A percentile compares a stretch with the other conserved stretches of the same genome.
Evolutionary conservation across 2,888 invertebrate species (phyloP).

Genomic region (Sympetrum striolatum): DNA sequence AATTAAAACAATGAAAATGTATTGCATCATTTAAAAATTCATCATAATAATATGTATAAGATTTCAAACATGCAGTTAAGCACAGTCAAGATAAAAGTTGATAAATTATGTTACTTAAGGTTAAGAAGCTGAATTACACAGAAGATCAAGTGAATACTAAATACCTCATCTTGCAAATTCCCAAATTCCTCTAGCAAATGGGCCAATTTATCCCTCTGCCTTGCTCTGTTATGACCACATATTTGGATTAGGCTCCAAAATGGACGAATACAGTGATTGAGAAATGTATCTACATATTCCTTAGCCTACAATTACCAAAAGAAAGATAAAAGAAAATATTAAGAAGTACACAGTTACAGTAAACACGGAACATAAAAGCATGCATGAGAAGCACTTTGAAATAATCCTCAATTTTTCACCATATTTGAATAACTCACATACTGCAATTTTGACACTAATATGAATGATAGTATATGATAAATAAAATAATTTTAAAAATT

Average conservation of each 20-base stretch:
- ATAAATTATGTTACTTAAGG: too few species aligned
- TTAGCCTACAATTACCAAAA: conserved; percentile 67
- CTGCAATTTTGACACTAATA: too few species aligned
- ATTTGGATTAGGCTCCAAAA: conserved; percentile 86
- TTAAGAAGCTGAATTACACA: too few species aligned
- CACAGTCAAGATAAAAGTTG: too few species aligned
- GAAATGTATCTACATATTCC: conserved; percentile 87
- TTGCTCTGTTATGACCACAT: conserved; percentile 93
- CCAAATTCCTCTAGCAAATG: conserved; percentile 90
- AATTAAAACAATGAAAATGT: too few species aligned
- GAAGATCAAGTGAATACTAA: not conserved
- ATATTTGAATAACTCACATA: too few species aligned
- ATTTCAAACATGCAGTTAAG: too few species aligned
- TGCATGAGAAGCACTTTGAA: not conserved
- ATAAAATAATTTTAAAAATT: too few species aligned
- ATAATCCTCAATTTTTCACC: not conserved
- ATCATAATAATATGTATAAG: too few species aligned
- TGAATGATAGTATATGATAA: too few species aligned
- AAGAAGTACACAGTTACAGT: not conserved
- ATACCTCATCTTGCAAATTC: conserved; percentile 88
- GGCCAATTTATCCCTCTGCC: conserved; percentile 93
- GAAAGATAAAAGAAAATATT: not conserved
- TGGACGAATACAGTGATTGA: conserved; percentile 84
- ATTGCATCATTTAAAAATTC: too few species aligned
- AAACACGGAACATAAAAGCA: not conserved